These are phyloP conservation scores for Ennomos erosarius DNA, from an alignment of 2,888 invertebrate genomes.

Conservation along the genomic window DNA sequence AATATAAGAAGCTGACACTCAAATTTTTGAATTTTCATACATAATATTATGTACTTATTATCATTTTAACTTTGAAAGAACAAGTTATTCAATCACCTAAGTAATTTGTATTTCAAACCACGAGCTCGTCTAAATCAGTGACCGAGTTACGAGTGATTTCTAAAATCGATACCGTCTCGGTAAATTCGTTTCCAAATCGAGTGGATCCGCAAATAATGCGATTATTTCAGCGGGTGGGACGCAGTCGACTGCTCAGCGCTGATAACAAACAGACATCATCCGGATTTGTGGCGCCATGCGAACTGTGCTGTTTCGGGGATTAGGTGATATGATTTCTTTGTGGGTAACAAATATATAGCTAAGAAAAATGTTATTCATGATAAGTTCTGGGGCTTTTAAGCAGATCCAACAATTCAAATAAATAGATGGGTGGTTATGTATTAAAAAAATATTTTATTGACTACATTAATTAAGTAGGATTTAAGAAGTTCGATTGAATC, in stretches of 20 bases:
- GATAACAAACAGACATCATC: constrained; percentile 85
- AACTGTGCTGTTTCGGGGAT: constrained; percentile 35
- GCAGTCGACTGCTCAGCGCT: constrained; percentile 78
- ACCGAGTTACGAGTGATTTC: constrained; percentile 20
- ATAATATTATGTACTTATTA: no score
- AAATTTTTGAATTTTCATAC: no score
- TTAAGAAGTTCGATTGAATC: no score
- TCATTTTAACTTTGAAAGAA: no score
- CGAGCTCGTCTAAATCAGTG: constrained; percentile 13
- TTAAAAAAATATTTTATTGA: no score
- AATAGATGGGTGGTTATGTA: constrained; percentile 1
- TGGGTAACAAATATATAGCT: no score
- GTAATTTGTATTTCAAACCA: not conserved
- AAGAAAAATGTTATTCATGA: not conserved
- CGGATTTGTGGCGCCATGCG: constrained; percentile 84
- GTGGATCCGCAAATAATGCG: constrained; percentile 72
- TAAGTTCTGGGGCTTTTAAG: no score
- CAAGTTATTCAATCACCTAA: no score
- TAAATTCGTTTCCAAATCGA: constrained; percentile 58
- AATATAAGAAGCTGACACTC: no score
- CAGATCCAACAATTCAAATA: no score
- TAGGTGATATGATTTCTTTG: no score
- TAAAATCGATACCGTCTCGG: constrained; percentile 30
- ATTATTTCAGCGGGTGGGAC: constrained; percentile 65
- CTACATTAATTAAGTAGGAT: no score